Evolutionary conservation across 2,797 vertebrate genomes (phyloP).

Genomic region (Trachurus trachurus): DNA sequence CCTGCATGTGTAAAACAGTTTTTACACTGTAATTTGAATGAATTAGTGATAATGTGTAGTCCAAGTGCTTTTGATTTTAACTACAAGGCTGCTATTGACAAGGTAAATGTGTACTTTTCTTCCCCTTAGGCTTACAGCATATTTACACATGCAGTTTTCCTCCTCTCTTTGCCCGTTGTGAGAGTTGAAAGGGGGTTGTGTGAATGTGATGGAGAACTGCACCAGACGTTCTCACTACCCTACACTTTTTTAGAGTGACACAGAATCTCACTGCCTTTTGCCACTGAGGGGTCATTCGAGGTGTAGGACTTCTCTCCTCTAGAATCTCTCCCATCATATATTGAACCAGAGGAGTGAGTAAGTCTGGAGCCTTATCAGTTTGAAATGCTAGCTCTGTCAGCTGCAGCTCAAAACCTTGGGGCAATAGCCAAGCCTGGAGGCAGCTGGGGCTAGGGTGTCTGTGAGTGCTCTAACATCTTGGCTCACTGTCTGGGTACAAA

Average conservation of each 20-base stretch:
- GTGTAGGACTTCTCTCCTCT: constrained; percentile 34
- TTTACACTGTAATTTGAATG: constrained; percentile 1
- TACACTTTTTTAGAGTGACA: constrained; percentile 15
- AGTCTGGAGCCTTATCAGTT: constrained; percentile 53
- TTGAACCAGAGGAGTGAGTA: constrained; percentile 50
- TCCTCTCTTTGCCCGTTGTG: not conserved
- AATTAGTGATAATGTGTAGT: constrained; percentile 11
- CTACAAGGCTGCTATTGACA: constrained; percentile 16
- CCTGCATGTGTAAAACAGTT: not conserved
- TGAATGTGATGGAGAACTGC: constrained; percentile 15
- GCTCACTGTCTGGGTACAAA: constrained; percentile 14
- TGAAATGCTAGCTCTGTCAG: constrained; percentile 50
- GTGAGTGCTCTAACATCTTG: constrained; percentile 30
- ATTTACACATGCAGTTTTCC: constrained; percentile 4
- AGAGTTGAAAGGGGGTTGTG: not conserved
- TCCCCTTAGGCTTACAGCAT: not conserved
- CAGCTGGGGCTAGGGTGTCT: constrained; percentile 14
- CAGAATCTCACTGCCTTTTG: constrained; percentile 20
- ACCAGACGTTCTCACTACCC: constrained; percentile 4
- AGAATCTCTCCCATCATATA: constrained; percentile 44
- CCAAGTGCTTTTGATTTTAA: constrained; percentile 6
- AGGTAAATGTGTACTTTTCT: not conserved
- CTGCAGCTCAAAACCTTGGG: constrained; percentile 35
- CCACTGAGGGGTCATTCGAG: constrained; percentile 37
- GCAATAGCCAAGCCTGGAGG: constrained; percentile 34